These are phyloP conservation scores for Trachymyrmex cornetzi DNA, from an alignment of 1,140 invertebrate genomes.

Conservation along the genomic window DNA sequence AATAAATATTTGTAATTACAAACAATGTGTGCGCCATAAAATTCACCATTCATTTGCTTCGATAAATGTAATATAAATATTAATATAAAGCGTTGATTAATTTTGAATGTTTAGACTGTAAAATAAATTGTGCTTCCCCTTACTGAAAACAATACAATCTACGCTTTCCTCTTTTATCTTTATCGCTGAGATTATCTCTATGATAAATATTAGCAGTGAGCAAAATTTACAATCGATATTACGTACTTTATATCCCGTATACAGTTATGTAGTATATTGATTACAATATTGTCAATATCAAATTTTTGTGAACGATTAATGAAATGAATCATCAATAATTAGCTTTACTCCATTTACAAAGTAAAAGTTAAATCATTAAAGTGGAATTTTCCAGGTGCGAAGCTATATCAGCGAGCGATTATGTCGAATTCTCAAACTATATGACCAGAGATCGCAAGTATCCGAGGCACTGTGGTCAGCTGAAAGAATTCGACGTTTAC, in stretches of 20 bases:
- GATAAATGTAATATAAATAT: slow-evolving; percentile 19
- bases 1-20: slow-evolving; percentile 9
- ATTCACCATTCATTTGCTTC: not conserved
- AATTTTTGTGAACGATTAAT: not conserved
- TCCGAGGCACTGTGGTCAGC: slow-evolving; percentile 94
- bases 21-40: not conserved
- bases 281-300: not conserved
- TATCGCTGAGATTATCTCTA: not conserved
- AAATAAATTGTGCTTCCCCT: not conserved
- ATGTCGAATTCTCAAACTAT: slow-evolving; percentile 97
- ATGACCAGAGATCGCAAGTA: slow-evolving; percentile 95
- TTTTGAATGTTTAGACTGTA: slow-evolving; percentile 15
- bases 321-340: not conserved
- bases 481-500: slow-evolving; percentile 92
- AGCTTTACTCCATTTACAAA: not conserved
- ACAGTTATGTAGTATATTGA: not conserved
- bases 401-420: slow-evolving; percentile 95
- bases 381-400: slow-evolving; percentile 90
- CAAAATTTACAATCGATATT: slow-evolving; percentile 2
- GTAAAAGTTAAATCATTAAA: not conserved
- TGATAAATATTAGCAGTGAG: not conserved
- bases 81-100: not conserved
- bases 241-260: not conserved
- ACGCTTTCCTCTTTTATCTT: not conserved
- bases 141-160: not conserved